phyloP scores from a whole-genome alignment of 2,888 invertebrate genomes.

The Lydus trimaculatus region DNA sequence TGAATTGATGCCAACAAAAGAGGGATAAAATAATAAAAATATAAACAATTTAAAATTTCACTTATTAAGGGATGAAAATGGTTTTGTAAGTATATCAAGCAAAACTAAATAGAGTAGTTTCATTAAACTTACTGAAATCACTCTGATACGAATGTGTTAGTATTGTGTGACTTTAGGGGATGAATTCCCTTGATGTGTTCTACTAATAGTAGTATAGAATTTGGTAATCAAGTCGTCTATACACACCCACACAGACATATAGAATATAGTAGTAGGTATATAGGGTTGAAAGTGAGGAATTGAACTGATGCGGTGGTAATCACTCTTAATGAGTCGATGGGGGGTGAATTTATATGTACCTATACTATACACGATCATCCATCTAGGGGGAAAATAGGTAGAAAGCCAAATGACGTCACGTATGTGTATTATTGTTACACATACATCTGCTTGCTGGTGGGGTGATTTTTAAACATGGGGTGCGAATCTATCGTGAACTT shows the following conservation, averaged over 20 bases:
- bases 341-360: slow-evolving; percentile 23
- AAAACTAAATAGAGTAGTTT: neutral
- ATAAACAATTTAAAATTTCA: no score
- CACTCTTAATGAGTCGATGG: slow-evolving; percentile 33
- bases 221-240: neutral
- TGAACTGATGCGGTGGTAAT: slow-evolving; percentile 23
- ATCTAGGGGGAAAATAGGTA: slow-evolving; percentile 23
- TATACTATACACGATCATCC: slow-evolving; percentile 18
- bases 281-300: slow-evolving; percentile 18
- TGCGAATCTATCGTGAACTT: neutral
- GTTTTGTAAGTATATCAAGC: no score
- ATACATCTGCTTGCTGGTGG: slow-evolving; percentile 15
- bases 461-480: neutral
- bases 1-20: no score
- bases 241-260: neutral
- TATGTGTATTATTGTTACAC: neutral
- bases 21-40: no score
- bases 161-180: slow-evolving; percentile 12
- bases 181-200: slow-evolving; percentile 31
- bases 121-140: neutral
- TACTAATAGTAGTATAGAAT: slow-evolving; percentile 22
- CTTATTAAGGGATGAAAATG: no score
- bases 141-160: neutral
- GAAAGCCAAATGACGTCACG: slow-evolving; percentile 19
- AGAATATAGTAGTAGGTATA: slow-evolving; percentile 7